Conservation (phyloP, 1,140 invertebrate genomes). For the Meteorus sp. region DNA sequence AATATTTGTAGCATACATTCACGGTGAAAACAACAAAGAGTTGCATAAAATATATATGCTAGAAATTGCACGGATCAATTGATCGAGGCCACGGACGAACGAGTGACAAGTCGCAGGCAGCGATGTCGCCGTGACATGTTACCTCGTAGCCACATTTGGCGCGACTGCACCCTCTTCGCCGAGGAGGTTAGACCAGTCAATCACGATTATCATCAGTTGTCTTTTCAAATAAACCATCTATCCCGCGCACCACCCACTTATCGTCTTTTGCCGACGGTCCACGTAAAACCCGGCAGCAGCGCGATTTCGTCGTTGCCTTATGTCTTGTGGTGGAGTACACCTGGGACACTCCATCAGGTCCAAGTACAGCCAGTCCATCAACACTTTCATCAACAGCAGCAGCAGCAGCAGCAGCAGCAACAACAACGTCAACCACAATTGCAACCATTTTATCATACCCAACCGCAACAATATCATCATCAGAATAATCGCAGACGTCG, state of each 20-base stretch:
- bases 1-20: too few relatives aligned
- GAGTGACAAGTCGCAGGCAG: slow-evolving; percentile 17
- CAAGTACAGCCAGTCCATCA: slow-evolving; percentile 27
- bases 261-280: slow-evolving; percentile 40
- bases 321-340: slow-evolving; percentile 48
- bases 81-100: not conserved
- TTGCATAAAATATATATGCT: too few relatives aligned
- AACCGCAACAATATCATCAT: slow-evolving; percentile 1
- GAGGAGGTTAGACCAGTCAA: slow-evolving; percentile 36
- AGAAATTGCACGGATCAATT: too few relatives aligned
- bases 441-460: not conserved
- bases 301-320: slow-evolving; percentile 40
- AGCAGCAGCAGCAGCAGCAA: slow-evolving; percentile 19
- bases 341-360: slow-evolving; percentile 34
- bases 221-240: slow-evolving; percentile 24
- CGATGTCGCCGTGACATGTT: slow-evolving; percentile 55
- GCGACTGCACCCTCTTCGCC: slow-evolving; percentile 42
- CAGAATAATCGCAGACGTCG: slow-evolving; percentile 13
- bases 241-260: slow-evolving; percentile 28
- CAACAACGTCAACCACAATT: not conserved
- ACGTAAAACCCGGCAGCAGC: slow-evolving; percentile 35
- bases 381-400: slow-evolving; percentile 28
- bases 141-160: slow-evolving; percentile 46
- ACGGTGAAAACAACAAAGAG: too few relatives aligned
- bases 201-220: slow-evolving; percentile 31